Base-by-base conservation (phyloP, 2,113 vertebrate species). In the Zosterops hypoxanthus region DNA sequence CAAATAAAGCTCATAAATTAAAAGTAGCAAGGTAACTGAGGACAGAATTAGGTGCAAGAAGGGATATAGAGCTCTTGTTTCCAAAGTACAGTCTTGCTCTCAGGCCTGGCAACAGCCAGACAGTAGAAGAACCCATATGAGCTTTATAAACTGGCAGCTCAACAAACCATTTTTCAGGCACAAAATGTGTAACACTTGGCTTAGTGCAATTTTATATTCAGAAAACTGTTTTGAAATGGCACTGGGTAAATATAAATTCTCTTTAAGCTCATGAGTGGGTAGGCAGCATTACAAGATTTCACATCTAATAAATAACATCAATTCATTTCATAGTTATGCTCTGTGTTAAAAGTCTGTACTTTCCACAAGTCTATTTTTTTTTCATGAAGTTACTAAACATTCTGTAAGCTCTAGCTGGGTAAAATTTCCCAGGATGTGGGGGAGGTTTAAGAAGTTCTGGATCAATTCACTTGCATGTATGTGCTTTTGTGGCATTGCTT, bases 111-210 rank as follows among this genome's bases (percentile, higher is more conserved):
- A 3, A 57, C 23, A 11, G 26, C 42, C 50, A 56, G 60, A 78
- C 2, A 69, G 70, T 19, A 77, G 52, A 86, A 93, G 59, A 92
- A 90, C 23, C 10, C 47, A 50, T 29, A 57, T 39, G 22, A 76
- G 33, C 53, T 89, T 82, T 76, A 82, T 36, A 95, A 96, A 75
- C 12, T 2, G 7, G 73, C 91, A 95, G 66, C 78, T 92, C 81
- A 94, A 87, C 36, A 95, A 95, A 87, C 70, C 29, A 59, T 82
- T 91, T 90, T 92, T 89, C 87, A 91, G 88, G 60, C 29, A 69
- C 63, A 77, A 92, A 88, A 94, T 83, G 47, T 75, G 41, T 66
- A 94, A 91, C 50, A 42, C 57, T 68, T 95, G 70, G 50, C 78
- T 68, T 69, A 47, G 49, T 89, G 25, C 50, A 65, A 71, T 89